Base-by-base conservation (phyloP, 2,113 vertebrate species). In the Zosterops lateralis region DNA sequence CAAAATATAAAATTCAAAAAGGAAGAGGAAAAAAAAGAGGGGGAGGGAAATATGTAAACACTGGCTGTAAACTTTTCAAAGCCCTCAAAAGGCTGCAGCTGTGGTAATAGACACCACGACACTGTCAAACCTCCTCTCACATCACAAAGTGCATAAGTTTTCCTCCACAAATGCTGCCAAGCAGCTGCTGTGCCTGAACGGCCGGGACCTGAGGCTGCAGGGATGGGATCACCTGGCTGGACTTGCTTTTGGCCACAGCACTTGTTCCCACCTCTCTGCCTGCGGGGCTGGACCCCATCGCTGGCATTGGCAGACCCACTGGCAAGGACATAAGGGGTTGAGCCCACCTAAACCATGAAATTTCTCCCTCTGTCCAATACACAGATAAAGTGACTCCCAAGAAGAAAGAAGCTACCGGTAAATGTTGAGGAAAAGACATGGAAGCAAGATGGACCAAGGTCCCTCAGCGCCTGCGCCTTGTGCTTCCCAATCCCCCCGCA, bases 131-230 rank as follows among this genome's bases (percentile, higher is more conserved):
- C 40, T 65, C 34, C 47, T 73, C 51, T 93, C 21, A 1, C 40
- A 10, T 85, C 68, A 84, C 66, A 96, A 97, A 97, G 97, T 97
- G 97, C 97, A 31, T 91, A 32, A 84, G 88, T 96, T 95, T 95
- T 85, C 70, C 64, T 14, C 60, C 34, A 65, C 45, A 60, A 84
- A 82, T 8, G 62, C 74, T 64, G 72, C 84, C 7, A 50, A 89
- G 92, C 78, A 72, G 68, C 47, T 1, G 10, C 60, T 38, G 76
- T 65, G 80, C 66, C 0, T 1, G 3, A 60, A 3, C 1, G 2
- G 53, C 44, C 0, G 1, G 44, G 36, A 29, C 38, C 47, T 0
- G 1, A 31, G 34, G 60, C 56, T 38, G 48, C 66, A 1, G 9
- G 58, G 42, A 12, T 5, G 29, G 65, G 62, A 38, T 31, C 4